Evolutionary conservation across 2,113 vertebrate genomes (phyloP), one percentile per base, ranked within the genome.

Genomic region (Struthio camelus): DNA sequence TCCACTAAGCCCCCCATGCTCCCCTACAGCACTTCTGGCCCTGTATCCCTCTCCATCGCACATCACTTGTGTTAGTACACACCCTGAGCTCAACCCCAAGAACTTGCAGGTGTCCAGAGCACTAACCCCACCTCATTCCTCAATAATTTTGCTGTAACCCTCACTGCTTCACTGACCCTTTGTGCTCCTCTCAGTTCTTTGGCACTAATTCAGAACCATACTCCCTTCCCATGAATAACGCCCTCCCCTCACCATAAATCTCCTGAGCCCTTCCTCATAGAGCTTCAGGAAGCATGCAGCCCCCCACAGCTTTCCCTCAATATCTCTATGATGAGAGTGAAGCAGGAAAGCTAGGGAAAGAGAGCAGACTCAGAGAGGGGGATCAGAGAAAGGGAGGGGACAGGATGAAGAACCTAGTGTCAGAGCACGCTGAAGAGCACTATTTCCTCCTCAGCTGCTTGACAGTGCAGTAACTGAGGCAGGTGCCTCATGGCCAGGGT

Each of bases 391-490:
- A 75, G 14, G 27, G 30, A 46, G n/a, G 11, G 75, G 67, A 32
- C 40, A 91, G 80, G 71, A 82, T 32, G 51, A 83, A 79, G 64
- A 78, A 93, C 69, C 15, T 48, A 84, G 36, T 25, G 18, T 80
- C 58, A 61, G 53, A 89, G 58, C 50, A 40, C 0, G 1, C 11
- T 0, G 0, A 88, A 77, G 65, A 70, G 23, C 44, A 89, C 72
- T 4, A 8, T 42, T 96, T 91, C 72, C 27, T 91, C 30, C 36
- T 83, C 62, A 66, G 50, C 50, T 75, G 27, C 34, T 48, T 27
- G 36, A 22, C 38, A 65, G 38, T 12, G 32, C 66, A 72, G 75
- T 2, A 5, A 30, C 42, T 0, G 2, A 87, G 53, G 59, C 58
- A 83, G 58, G 23, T 73, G 23, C 19, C 58, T 83, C 4, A 2